These are phyloP conservation scores for Sebastes oblongus DNA, from an alignment of 2,797 vertebrate genomes.

Conservation along the genomic window DNA sequence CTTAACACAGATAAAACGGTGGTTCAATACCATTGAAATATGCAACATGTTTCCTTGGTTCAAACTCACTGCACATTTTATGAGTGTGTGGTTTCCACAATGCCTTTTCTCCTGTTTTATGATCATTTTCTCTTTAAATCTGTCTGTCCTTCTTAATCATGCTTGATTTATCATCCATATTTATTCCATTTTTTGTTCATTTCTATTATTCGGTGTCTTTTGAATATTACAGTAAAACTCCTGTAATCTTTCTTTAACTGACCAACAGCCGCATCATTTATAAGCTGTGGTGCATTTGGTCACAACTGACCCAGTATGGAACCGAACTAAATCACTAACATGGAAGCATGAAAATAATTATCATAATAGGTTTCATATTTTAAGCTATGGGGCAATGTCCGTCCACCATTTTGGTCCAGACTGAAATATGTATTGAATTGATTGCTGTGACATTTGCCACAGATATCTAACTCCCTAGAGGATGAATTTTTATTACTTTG, in stretches of 20 bases:
- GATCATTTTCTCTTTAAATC: neutral
- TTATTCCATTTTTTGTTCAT: neutral
- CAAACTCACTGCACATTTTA: slow-evolving; percentile 3
- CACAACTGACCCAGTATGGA: neutral
- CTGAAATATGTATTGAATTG: neutral
- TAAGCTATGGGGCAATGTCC: neutral
- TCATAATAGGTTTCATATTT: neutral
- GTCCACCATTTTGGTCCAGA: neutral
- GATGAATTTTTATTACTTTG: neutral
- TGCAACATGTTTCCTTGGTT: slow-evolving; percentile 28
- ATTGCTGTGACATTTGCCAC: neutral
- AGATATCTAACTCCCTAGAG: neutral
- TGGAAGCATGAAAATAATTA: neutral
- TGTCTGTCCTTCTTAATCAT: neutral
- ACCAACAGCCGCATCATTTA: neutral
- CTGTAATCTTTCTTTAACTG: neutral
- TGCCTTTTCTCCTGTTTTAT: slow-evolving; percentile 1
- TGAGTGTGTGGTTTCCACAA: neutral
- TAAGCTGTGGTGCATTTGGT: neutral
- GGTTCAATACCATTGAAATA: slow-evolving; percentile 25
- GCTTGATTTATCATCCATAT: neutral
- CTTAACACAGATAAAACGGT: neutral
- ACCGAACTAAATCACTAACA: neutral
- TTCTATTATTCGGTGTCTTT: neutral
- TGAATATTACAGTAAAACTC: neutral